A percentile compares a stretch with the other conserved stretches of the same genome.
These are phyloP conservation scores for Hyla sarda DNA, from an alignment of 2,113 vertebrate genomes.

Conservation along the genomic window DNA sequence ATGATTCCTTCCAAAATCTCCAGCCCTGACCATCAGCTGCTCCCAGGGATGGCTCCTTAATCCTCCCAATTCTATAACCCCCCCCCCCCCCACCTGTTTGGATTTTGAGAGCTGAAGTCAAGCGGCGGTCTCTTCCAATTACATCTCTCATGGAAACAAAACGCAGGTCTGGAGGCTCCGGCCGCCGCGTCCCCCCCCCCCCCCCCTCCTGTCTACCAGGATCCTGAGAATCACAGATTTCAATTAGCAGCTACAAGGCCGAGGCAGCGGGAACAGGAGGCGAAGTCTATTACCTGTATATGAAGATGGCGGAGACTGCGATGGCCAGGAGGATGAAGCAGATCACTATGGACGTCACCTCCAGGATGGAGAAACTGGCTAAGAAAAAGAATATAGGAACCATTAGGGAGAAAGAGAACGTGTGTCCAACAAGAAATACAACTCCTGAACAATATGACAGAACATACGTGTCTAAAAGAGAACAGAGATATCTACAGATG, in stretches of 20 bases:
- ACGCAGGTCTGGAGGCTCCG: slow-evolving; percentile 10
- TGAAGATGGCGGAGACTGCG: slow-evolving; percentile 81
- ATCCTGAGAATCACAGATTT: slow-evolving; percentile 22
- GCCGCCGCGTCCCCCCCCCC: slow-evolving; percentile 9
- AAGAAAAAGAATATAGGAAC: slow-evolving; percentile 22
- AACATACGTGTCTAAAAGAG: no score
- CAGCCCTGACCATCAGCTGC: not conserved
- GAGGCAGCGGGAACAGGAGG: not conserved
- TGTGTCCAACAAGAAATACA: no score
- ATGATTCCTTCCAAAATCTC: slow-evolving; percentile 12
- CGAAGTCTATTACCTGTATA: slow-evolving; percentile 80
- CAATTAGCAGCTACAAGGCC: slow-evolving; percentile 24
- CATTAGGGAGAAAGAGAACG: not conserved
- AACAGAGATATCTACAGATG: no score
- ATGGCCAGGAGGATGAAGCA: slow-evolving; percentile 82
- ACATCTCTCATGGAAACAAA: slow-evolving; percentile 49
- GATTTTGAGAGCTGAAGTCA: slow-evolving; percentile 46
- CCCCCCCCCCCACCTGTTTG: not conserved
- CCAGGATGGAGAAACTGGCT: slow-evolving; percentile 84
- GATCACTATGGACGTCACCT: slow-evolving; percentile 86
- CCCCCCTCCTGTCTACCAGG: slow-evolving; percentile 16
- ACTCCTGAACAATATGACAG: no score
- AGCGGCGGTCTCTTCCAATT: slow-evolving; percentile 33
- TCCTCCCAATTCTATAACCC: slow-evolving; percentile 25
- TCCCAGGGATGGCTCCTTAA: slow-evolving; percentile 9